A percentile compares a stretch with the other conserved stretches of the same genome.
These are phyloP conservation scores for human (Homo sapiens) DNA, from an alignment of 2,113 vertebrate genomes.

Conservation along the genomic window DNA sequence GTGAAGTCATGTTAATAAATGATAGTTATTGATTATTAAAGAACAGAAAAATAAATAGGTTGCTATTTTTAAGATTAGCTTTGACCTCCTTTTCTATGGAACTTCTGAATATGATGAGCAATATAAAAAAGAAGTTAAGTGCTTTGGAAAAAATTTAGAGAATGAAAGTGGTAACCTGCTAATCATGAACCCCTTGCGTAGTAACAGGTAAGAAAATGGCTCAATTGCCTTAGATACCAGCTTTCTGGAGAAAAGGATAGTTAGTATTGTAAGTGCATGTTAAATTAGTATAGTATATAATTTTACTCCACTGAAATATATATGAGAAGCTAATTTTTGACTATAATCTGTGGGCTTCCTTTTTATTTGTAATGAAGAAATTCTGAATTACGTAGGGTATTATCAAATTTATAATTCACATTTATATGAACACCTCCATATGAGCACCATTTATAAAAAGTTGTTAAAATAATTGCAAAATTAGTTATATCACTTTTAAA, in stretches of 20 bases:
- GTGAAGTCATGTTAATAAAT: not conserved
- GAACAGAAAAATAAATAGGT: not conserved
- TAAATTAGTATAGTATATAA: not conserved
- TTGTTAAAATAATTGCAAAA: constrained; percentile 1
- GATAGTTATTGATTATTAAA: not conserved
- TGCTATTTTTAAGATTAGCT: not conserved
- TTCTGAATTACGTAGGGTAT: not conserved
- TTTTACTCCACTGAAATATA: constrained; percentile 18
- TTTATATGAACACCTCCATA: not conserved
- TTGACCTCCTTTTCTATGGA: not conserved
- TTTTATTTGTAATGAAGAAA: constrained; percentile 19
- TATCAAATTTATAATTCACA: constrained; percentile 31
- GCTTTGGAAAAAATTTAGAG: not conserved
- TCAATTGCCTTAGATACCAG: not conserved
- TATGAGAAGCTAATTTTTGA: not conserved
- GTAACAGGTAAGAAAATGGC: not conserved
- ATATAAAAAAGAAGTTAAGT: not conserved
- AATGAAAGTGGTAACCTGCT: not conserved
- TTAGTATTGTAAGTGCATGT: not conserved
- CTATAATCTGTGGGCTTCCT: not conserved
- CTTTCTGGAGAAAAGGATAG: not conserved
- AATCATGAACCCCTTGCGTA: not conserved
- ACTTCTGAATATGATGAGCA: not conserved
- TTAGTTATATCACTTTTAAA: not conserved
- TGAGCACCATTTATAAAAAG: not conserved